Conservation (phyloP, 2,113 vertebrate genomes). For the Poicephalus meyeri region DNA sequence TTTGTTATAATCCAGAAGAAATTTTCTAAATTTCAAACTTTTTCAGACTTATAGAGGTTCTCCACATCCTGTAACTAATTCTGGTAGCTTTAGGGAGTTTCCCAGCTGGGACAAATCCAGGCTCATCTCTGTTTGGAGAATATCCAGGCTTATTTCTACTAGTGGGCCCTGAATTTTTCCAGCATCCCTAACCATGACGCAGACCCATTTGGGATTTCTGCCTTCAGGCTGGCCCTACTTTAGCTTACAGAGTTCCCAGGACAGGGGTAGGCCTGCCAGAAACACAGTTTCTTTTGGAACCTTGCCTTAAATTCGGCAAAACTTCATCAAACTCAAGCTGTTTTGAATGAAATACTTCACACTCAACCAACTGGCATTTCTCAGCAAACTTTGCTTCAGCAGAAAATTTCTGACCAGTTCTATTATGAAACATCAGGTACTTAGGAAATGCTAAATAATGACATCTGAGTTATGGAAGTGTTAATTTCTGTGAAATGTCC, state of each 20-base stretch:
- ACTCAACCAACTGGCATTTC: conserved; percentile 16
- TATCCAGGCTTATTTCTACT: conserved; percentile 30
- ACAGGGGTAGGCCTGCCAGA: conserved; percentile 21
- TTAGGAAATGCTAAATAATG: background rate
- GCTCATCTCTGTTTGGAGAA: conserved; percentile 39
- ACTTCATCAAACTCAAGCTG: conserved; percentile 26
- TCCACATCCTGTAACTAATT: conserved; percentile 3
- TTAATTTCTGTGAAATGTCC: background rate
- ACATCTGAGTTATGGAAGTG: background rate
- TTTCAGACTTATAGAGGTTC: background rate
- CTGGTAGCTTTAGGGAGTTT: conserved; percentile 59
- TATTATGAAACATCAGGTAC: background rate
- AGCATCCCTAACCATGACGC: background rate
- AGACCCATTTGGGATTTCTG: conserved; percentile 26
- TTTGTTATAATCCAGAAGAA: background rate
- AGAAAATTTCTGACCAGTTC: background rate
- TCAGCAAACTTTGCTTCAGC: conserved; percentile 4
- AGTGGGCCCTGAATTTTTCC: conserved; percentile 20
- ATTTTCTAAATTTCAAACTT: background rate
- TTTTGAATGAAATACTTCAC: conserved; percentile 40
- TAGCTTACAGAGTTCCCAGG: conserved; percentile 45
- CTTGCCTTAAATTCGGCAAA: conserved; percentile 30
- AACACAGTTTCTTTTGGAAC: conserved; percentile 28
- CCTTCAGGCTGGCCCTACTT: conserved; percentile 35
- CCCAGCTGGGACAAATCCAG: conserved; percentile 40